These are phyloP conservation scores for Drosophila gaucha DNA, from an alignment of 2,888 invertebrate species.

Conservation along the genomic window DNA sequence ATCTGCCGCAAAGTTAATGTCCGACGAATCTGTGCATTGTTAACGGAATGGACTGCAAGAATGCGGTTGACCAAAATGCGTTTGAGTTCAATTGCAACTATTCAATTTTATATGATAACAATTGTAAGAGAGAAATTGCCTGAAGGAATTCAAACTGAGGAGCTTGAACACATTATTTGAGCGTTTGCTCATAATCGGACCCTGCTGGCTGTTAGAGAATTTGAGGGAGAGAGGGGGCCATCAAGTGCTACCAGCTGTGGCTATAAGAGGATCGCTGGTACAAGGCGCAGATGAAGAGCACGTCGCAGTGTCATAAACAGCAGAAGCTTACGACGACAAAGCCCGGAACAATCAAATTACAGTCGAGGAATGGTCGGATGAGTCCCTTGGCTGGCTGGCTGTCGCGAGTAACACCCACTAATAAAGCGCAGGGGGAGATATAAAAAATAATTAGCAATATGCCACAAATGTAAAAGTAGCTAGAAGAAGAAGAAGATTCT, in stretches of 20 bases:
- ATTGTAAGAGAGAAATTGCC: conserved; percentile 10
- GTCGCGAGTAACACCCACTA: background rate
- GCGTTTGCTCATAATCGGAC: conserved; percentile 50
- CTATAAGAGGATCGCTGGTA: conserved; percentile 1
- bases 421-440: conserved; percentile 8
- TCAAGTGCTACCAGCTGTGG: conserved; percentile 13
- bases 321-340: conserved; percentile 29
- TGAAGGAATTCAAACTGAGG: no score
- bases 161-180: conserved; percentile 45
- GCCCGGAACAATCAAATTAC: conserved; percentile 56
- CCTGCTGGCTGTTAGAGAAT: background rate
- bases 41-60: background rate
- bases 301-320: conserved; percentile 52
- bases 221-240: background rate
- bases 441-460: conserved; percentile 34
- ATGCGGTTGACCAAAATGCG: conserved; percentile 1
- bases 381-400: background rate
- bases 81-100: conserved; percentile 37
- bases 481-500: background rate
- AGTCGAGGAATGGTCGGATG: conserved; percentile 6
- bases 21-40: background rate
- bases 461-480: background rate
- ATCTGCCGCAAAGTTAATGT: background rate
- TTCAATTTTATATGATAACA: conserved; percentile 39
- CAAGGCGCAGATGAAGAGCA: conserved; percentile 8